Evolutionary conservation across 2,888 invertebrate genomes (phyloP).

Genomic region (Chalcis sispes): DNA sequence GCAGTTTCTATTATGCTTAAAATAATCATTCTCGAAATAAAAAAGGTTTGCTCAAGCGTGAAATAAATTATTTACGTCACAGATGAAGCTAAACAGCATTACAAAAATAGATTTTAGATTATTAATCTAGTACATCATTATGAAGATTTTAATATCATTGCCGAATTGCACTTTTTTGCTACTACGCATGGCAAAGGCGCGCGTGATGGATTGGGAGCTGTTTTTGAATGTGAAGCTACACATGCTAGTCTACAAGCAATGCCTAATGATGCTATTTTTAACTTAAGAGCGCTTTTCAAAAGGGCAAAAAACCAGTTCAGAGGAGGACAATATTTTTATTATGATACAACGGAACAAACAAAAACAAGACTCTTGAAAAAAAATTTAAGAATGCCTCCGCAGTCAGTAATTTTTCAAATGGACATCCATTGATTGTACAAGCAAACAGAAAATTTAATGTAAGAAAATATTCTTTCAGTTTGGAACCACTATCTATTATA

Average conservation of each 20-base stretch:
- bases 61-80: neutral
- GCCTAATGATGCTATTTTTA: neutral
- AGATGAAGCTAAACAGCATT: neutral
- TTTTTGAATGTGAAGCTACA: neutral
- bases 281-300: neutral
- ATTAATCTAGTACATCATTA: neutral
- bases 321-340: neutral
- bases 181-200: neutral
- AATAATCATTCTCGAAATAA: constrained; percentile 18
- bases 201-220: neutral
- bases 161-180: neutral
- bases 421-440: too few relatives aligned
- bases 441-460: too few relatives aligned
- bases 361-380: neutral
- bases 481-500: too few relatives aligned
- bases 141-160: neutral
- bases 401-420: too few relatives aligned
- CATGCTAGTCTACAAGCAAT: neutral
- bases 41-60: neutral
- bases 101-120: neutral
- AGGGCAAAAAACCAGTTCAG: neutral
- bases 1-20: constrained; percentile 52
- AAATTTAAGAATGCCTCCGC: too few relatives aligned
- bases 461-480: too few relatives aligned
- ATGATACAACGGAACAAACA: neutral